Evolutionary conservation across 2,113 vertebrate species (phyloP).

Genomic region (Mustelus asterias): DNA sequence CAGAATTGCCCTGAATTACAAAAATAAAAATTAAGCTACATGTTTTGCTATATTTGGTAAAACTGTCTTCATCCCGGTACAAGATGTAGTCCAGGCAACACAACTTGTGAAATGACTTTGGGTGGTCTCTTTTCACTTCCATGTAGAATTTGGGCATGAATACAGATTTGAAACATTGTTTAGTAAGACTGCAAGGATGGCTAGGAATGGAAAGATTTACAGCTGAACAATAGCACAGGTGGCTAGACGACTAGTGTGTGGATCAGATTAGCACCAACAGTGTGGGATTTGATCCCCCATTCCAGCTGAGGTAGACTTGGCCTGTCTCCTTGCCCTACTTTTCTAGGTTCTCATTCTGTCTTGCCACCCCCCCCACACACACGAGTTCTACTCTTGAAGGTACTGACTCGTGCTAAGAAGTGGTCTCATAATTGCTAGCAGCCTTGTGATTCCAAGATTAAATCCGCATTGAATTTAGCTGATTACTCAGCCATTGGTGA

Average conservation of each 20-base stretch:
- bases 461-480: neutral
- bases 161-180: neutral
- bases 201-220: neutral
- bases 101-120: neutral
- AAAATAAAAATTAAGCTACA: neutral
- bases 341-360: neutral
- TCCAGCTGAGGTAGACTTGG: too few species aligned
- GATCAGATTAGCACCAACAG: too few species aligned
- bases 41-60: neutral
- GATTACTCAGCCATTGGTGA: neutral
- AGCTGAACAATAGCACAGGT: neutral
- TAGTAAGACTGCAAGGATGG: neutral
- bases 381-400: neutral
- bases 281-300: too few species aligned
- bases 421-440: neutral
- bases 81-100: neutral
- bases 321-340: too few species aligned
- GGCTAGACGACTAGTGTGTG: too few species aligned
- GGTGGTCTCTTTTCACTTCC: neutral
- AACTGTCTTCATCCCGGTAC: neutral
- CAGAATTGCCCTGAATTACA: neutral
- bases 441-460: neutral
- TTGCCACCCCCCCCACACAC: too few species aligned
- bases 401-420: neutral
- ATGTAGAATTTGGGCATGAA: neutral